Evolutionary conservation across 2,888 invertebrate species (phyloP), one percentile per base, ranked within the genome.

Genomic region (Rhamnusium bicolor): DNA sequence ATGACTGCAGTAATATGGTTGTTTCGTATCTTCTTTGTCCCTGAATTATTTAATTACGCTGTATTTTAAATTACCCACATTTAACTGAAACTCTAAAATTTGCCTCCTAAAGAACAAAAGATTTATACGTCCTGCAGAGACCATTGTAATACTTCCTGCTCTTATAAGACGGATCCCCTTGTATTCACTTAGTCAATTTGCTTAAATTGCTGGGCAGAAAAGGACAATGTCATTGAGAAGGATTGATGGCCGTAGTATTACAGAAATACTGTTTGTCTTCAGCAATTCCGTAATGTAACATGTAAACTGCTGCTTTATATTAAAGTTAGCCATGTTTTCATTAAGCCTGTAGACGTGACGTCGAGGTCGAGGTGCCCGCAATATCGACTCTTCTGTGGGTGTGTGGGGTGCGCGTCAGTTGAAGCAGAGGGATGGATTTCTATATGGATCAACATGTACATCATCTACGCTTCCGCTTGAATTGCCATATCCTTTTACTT

Each of bases 311-410:
- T 74, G 76, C 74, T 80, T 78, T 77, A 77, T 80, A 80, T 79
- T 80, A 80, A 81, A 81, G 75, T 81, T 73, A 77, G 73, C 71
- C 76, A 73, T 80, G 80, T 79, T 81, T 80, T 79, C 79, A 79
- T 81, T 81, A 79, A 76, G 72, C 69, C 63, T 54, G 67, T 70
- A 71, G 73, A 79, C 79, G 78, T 77, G 76, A 77, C 76, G 58
- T 51, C 29, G 65, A 56, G 65, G 74, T 75, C 66, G 74, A 67
- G 74, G 69, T 66, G 71, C 65, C 78, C 76, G 72, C 79, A 76
- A 76, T 80, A 80, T 80, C 76, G 80, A 78, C 79, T 61, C 46
- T 51, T 18, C 46, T 78, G 54, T 10, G 60, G 53, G 49, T 46
- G 21, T 21, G 27, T 19, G 24, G 19, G 63, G 62, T 18, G 21